Percentiles rank a stretch among this genome's conserved stretches.
phyloP scores from a whole-genome alignment of 2,888 invertebrate genomes.

The Itoplectis maculator region DNA sequence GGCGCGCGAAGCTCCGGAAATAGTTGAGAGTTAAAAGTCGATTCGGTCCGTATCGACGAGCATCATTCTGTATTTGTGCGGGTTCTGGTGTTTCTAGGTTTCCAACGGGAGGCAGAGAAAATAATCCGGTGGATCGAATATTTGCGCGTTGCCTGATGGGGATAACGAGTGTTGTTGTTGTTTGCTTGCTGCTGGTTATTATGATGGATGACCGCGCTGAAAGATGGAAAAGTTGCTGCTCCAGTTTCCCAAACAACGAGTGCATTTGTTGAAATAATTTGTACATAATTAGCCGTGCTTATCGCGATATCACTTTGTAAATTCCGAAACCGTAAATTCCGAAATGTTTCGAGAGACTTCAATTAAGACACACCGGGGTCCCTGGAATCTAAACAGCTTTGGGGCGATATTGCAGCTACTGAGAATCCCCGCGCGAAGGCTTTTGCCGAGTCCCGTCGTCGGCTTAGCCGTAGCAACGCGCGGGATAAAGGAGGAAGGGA shows the following conservation, averaged over 20 bases:
- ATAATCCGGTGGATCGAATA: conserved; percentile 6
- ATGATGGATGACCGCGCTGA: background rate
- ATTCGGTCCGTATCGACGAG: conserved; percentile 31
- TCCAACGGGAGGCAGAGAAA: conserved; percentile 1
- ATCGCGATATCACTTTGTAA: background rate
- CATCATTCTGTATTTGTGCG: background rate
- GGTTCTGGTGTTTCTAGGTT: no score
- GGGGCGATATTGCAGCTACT: conserved; percentile 33
- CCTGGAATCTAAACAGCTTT: conserved; percentile 27
- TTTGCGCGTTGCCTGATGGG: conserved; percentile 1
- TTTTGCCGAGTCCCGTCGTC: conserved; percentile 55
- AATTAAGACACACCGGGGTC: conserved; percentile 45
- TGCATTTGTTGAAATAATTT: background rate
- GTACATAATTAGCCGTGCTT: background rate
- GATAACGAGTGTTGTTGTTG: conserved; percentile 8
- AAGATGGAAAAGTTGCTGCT: background rate
- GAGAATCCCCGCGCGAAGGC: conserved; percentile 35
- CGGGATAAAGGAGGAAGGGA: conserved; percentile 33
- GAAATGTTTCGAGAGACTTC: conserved; percentile 10
- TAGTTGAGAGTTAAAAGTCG: conserved; percentile 48
- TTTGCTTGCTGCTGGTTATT: background rate
- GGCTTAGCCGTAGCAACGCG: conserved; percentile 31
- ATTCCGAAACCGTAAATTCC: conserved; percentile 35
- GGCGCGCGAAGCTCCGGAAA: conserved; percentile 32
- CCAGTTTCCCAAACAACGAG: background rate